phyloP scores from a whole-genome alignment of 2,113 vertebrate genomes.

The Tympanuchus pallidicinctus region DNA sequence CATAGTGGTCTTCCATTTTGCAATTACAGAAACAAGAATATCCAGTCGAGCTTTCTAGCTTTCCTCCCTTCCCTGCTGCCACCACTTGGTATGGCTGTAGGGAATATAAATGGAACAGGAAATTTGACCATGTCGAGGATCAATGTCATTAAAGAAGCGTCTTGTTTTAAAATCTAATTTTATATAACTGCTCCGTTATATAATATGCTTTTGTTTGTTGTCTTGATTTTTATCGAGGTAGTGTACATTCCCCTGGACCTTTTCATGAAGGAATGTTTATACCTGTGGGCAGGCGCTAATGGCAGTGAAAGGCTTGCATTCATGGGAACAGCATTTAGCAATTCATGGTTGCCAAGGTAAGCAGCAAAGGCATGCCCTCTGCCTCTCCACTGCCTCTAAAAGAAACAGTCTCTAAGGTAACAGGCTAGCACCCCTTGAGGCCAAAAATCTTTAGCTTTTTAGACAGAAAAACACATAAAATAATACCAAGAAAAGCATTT shows the following conservation, averaged over 20 bases:
- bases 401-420: constrained; percentile 80
- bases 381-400: constrained; percentile 74
- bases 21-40: constrained; percentile 32
- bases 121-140: constrained; percentile 67
- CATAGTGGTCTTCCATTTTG: constrained; percentile 19
- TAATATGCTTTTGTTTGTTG: constrained; percentile 77
- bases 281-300: constrained; percentile 80
- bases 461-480: constrained; percentile 67
- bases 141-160: constrained; percentile 68
- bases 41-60: neutral
- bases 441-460: constrained; percentile 75
- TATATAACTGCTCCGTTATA: constrained; percentile 71
- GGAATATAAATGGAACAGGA: constrained; percentile 53
- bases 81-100: constrained; percentile 25
- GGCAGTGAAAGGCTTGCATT: constrained; percentile 84
- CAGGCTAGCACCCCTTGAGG: constrained; percentile 76
- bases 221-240: constrained; percentile 78
- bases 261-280: constrained; percentile 81
- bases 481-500: constrained; percentile 68
- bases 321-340: constrained; percentile 78
- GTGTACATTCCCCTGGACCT: constrained; percentile 74
- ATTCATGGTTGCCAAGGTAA: constrained; percentile 83
- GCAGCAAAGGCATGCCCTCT: constrained; percentile 83
- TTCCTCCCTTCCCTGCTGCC: constrained; percentile 1
- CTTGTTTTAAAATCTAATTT: constrained; percentile 71